Evolutionary conservation across 2,797 vertebrate genomes (phyloP), one percentile per base, ranked within the genome.

Genomic region (Sus cebifrons): DNA sequence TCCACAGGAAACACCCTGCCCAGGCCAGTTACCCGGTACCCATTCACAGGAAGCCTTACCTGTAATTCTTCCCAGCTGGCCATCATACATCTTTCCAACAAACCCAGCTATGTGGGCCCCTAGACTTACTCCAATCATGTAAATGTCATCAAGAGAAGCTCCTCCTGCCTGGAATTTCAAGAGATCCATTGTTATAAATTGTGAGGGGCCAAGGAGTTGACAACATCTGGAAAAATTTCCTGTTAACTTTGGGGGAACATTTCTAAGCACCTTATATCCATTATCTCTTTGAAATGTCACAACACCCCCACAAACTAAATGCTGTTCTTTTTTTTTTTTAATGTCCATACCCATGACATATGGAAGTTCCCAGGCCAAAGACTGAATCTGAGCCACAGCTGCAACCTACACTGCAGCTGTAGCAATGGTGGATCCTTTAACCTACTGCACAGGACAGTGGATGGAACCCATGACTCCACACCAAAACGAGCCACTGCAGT

Each of bases 61-160:
- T 98, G 99, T 99, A 97, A 99, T 99, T 86, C 99, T 99, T 49
- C 99, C 99, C 21, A 99, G 99, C 40, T 93, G 98, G 1, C 99
- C 99, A 5, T 98, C 96, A 40, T 99, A 99, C 98, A 99, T 99
- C n/a, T 99, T 98, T 1, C 99, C 99, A 36, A 99, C 99, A 36
- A 99, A 99, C 54, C 99, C 99, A 0, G 99, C 98, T 97, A 99
- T 99, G 88, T 99, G 99, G 17, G 99, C 99, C 73, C 99, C 99
- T 87, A 99, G 99, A 95, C 99, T 99, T 89, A 99, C 99, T 27
- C 99, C 99, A 74, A 99, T 99, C 98, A 99, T 98, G 95, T 99
- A 99, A 74, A 99, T 75, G 0, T 99, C 98, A 83, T 98, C 98
- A 44, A 99, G 99, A 49, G 99, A 98, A 0, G 99, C 99, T 85